phyloP scores from a whole-genome alignment of 1,140 invertebrate genomes.

The Cydia pomonella region DNA sequence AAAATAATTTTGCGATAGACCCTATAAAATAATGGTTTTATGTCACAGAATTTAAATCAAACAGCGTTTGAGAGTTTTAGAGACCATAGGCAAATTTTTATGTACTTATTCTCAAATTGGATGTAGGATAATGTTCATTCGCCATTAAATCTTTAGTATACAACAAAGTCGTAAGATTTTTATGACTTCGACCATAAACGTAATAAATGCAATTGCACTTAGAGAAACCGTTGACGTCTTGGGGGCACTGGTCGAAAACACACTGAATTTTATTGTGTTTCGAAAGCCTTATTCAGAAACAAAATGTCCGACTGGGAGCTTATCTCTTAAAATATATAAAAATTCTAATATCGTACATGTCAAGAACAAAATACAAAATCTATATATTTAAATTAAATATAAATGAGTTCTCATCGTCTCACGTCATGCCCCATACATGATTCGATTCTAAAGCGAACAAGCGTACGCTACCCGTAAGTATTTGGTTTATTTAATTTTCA shows the following conservation, averaged over 20 bases:
- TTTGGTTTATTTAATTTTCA: not conserved
- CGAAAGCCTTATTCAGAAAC: not conserved
- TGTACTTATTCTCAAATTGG: not conserved
- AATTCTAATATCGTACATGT: no score
- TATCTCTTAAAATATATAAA: not conserved
- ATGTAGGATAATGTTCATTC: not conserved
- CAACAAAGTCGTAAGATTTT: not conserved
- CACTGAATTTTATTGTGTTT: not conserved
- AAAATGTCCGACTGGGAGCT: not conserved
- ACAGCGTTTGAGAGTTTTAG: no score
- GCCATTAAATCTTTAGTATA: not conserved
- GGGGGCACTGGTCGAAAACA: not conserved
- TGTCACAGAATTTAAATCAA: no score
- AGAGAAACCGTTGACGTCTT: constrained; percentile 1
- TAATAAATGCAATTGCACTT: constrained; percentile 12
- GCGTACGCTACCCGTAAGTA: no score
- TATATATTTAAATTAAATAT: no score
- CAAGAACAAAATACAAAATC: no score
- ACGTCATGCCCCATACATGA: no score
- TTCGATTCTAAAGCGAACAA: no score
- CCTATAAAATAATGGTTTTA: no score
- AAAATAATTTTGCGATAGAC: no score
- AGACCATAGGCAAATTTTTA: no score
- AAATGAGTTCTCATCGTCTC: no score
- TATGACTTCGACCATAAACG: not conserved